phyloP scores from a whole-genome alignment of 2,797 vertebrate genomes.

The Argentina silus region DNA sequence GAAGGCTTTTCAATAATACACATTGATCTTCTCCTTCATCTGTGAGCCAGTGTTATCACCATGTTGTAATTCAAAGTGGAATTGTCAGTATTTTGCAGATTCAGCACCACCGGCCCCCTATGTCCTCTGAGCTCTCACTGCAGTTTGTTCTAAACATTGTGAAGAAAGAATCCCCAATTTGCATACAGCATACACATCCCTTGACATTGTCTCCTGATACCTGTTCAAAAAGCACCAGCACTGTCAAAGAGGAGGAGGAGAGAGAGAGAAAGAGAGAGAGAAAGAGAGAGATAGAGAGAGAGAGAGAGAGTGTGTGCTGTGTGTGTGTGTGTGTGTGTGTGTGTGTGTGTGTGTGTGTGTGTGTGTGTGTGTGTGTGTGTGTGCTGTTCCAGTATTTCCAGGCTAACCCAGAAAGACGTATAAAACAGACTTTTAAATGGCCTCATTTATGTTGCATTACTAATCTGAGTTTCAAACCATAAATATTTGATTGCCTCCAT shows the following conservation, averaged over 20 bases:
- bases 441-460: constrained; percentile 78
- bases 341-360: constrained; percentile 24
- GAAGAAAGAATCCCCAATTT: constrained; percentile 66
- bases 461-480: constrained; percentile 75
- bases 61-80: constrained; percentile 42
- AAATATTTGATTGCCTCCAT: constrained; percentile 76
- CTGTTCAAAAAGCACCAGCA: constrained; percentile 67
- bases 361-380: constrained; percentile 23
- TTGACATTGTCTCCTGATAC: constrained; percentile 67
- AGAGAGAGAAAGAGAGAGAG: constrained; percentile 27
- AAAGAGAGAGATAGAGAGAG: constrained; percentile 5
- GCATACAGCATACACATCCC: constrained; percentile 70
- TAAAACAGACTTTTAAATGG: constrained; percentile 82
- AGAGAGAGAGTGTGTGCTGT: constrained; percentile 21
- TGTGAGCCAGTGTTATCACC: constrained; percentile 50
- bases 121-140: constrained; percentile 27
- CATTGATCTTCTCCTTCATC: constrained; percentile 65
- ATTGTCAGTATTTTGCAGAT: constrained; percentile 65
- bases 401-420: constrained; percentile 79
- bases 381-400: constrained; percentile 30
- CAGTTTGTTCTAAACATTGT: constrained; percentile 66
- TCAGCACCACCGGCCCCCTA: constrained; percentile 58
- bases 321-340: constrained; percentile 28
- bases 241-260: constrained; percentile 51
- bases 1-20: constrained; percentile 69